A percentile compares a stretch with the other conserved stretches of the same genome.
phyloP scores from a whole-genome alignment of 2,113 vertebrate genomes.

The Salvelinus sp. region DNA sequence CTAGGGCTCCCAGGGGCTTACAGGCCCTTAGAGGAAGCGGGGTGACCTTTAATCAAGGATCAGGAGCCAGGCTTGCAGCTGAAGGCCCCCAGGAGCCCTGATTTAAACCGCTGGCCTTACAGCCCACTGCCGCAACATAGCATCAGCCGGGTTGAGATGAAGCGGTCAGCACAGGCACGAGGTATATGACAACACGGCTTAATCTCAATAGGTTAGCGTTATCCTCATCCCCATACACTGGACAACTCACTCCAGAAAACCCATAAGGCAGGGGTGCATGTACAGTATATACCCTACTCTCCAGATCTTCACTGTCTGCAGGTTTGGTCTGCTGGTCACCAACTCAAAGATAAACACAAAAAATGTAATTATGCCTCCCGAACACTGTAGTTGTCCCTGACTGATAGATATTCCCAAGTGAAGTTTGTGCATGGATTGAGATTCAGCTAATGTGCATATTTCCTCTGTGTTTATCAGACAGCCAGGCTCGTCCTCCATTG shows the following conservation, averaged over 20 bases:
- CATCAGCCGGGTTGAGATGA: slow-evolving; percentile 48
- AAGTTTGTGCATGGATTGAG: no score
- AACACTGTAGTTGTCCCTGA: no score
- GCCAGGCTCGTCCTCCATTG: no score
- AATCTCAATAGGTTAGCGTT: slow-evolving; percentile 4
- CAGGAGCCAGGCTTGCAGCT: slow-evolving; percentile 66
- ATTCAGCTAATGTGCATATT: no score
- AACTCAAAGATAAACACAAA: no score
- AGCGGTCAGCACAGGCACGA: slow-evolving; percentile 61
- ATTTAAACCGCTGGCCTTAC: slow-evolving; percentile 44
- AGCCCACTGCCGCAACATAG: slow-evolving; percentile 36
- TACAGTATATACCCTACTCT: no score
- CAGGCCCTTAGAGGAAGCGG: slow-evolving; percentile 65
- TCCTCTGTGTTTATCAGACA: no score
- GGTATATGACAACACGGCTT: slow-evolving; percentile 55
- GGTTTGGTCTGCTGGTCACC: no score
- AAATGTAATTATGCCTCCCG: no score
- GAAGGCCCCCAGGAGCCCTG: slow-evolving; percentile 52
- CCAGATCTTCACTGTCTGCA: no score
- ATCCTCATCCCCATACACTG: slow-evolving; percentile 36
- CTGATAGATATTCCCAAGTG: no score
- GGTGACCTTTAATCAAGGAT: slow-evolving; percentile 79
- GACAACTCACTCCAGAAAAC: not conserved
- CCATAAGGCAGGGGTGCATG: no score
- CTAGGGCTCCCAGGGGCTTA: slow-evolving; percentile 65